phyloP scores from a whole-genome alignment of 2,888 invertebrate species.

The Vanessa cardui region DNA sequence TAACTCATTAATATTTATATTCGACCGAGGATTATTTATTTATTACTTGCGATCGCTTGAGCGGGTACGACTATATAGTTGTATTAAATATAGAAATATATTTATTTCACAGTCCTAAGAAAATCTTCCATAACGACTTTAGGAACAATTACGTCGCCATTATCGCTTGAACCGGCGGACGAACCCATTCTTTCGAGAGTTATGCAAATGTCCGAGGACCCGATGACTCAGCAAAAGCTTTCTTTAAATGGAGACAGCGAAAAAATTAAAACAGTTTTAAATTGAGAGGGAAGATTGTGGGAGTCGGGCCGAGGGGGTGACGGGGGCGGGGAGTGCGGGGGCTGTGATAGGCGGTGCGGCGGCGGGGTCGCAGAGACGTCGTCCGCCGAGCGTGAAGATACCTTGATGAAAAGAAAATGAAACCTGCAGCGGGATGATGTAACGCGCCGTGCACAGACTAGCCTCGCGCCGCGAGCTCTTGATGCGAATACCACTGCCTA shows the following conservation, averaged over 20 bases:
- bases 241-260: slow-evolving; percentile 43
- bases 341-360: slow-evolving; percentile 17
- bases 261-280: slow-evolving; percentile 60
- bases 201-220: slow-evolving; percentile 37
- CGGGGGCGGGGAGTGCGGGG: slow-evolving; percentile 9
- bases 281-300: slow-evolving; percentile 47
- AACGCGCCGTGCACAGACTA: slow-evolving; percentile 37
- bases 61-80: neutral
- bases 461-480: neutral
- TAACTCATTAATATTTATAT: neutral
- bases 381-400: slow-evolving; percentile 65
- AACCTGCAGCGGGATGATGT: slow-evolving; percentile 48
- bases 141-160: slow-evolving; percentile 31
- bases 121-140: slow-evolving; percentile 1
- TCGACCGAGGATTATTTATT: neutral
- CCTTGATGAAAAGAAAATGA: slow-evolving; percentile 76
- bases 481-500: too few relatives aligned
- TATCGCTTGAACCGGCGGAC: slow-evolving; percentile 19
- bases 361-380: slow-evolving; percentile 47
- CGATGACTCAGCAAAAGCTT: slow-evolving; percentile 35
- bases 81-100: neutral
- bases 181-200: slow-evolving; percentile 21
- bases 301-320: slow-evolving; percentile 19
- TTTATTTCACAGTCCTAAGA: slow-evolving; percentile 21
- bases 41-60: neutral